Evolutionary conservation across 2,113 vertebrate species (phyloP).

Genomic region (Furnarius figulus): DNA sequence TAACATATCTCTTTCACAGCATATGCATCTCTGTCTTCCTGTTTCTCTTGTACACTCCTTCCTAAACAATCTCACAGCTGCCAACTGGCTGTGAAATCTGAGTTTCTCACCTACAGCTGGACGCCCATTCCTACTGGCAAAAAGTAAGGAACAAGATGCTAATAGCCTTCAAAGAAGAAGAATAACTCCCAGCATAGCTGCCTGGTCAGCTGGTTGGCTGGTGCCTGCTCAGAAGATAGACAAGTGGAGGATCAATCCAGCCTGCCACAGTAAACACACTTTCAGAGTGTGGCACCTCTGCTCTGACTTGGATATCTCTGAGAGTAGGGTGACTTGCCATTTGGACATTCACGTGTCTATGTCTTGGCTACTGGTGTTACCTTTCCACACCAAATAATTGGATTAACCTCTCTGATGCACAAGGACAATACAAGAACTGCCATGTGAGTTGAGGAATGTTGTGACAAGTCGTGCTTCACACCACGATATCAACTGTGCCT

Average conservation of each 20-base stretch:
- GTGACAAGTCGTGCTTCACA: not conserved
- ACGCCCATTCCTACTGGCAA: not conserved
- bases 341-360: not conserved
- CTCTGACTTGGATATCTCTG: not conserved
- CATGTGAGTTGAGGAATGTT: not conserved
- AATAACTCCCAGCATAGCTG: not conserved
- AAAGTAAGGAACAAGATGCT: not conserved
- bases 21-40: not conserved
- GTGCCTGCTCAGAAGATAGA: not conserved
- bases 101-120: not conserved
- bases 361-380: not conserved
- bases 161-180: not conserved
- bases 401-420: not conserved
- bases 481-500: not conserved
- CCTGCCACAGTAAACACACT: not conserved
- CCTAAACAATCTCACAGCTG: not conserved
- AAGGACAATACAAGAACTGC: not conserved
- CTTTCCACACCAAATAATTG: not conserved
- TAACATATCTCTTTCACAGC: not conserved
- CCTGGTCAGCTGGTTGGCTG: not conserved
- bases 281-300: not conserved
- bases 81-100: not conserved
- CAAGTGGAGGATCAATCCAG: not conserved
- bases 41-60: not conserved
- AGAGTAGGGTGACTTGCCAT: not conserved